Conservation (phyloP, 1,140 invertebrate genomes). For the Drosophila takahashii region DNA sequence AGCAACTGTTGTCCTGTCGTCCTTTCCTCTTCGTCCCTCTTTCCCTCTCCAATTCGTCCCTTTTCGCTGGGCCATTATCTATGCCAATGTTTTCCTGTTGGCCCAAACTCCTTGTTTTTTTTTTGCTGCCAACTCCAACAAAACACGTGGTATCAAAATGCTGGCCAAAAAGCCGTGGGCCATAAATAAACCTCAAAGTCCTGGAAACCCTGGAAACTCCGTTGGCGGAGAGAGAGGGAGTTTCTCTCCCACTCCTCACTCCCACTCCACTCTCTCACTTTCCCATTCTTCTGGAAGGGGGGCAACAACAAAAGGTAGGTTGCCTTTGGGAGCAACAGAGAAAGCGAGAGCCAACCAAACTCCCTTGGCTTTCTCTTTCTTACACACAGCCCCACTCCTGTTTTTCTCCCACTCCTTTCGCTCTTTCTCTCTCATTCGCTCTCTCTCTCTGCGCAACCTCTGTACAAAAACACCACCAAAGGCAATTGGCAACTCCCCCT, state of each 20-base stretch:
- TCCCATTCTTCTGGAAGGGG: constrained; percentile 31
- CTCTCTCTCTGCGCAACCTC: constrained; percentile 64
- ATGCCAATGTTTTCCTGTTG: constrained; percentile 69
- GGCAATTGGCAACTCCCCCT: constrained; percentile 65
- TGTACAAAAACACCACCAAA: constrained; percentile 61
- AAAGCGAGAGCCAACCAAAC: constrained; percentile 13
- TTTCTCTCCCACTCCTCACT: constrained; percentile 2
- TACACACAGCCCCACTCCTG: constrained; percentile 1
- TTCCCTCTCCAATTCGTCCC: neutral
- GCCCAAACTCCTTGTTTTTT: constrained; percentile 37
- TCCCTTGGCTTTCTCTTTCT: constrained; percentile 25
- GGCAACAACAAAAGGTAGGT: constrained; percentile 52
- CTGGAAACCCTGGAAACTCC: constrained; percentile 62
- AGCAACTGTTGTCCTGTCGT: constrained; percentile 27
- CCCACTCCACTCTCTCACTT: constrained; percentile 2
- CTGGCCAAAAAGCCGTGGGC: constrained; percentile 72
- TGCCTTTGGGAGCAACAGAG: neutral
- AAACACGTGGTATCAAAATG: constrained; percentile 77
- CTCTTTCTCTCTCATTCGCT: constrained; percentile 6
- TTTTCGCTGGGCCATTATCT: constrained; percentile 57
- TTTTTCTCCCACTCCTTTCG: constrained; percentile 22
- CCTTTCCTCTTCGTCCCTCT: neutral
- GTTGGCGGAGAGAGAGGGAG: neutral
- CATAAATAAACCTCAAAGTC: constrained; percentile 79
- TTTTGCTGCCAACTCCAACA: constrained; percentile 12